Evolutionary conservation across 2,113 vertebrate genomes (phyloP), one percentile per base, ranked within the genome.

Genomic region (Laterallus jamaicensis): DNA sequence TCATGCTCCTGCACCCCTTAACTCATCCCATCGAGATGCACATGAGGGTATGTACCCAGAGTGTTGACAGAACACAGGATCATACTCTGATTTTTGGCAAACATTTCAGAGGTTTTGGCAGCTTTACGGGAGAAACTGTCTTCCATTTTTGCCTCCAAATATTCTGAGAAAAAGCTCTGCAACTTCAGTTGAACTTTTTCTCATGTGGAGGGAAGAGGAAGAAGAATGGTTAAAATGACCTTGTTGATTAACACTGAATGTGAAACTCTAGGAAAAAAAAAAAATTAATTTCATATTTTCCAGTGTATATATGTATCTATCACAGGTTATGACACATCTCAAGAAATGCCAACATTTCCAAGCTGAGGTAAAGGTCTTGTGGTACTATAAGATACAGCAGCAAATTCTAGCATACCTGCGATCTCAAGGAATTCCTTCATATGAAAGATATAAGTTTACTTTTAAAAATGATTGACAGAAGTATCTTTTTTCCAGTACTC

Each of bases 1-100:
- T 1, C 8, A 11, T 37, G 18, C 11, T 2, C 0, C 26, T 37
- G 19, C 44, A 31, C 2, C 29, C 32, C 22, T 63, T 21, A 56
- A 20, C 12, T 37, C 54, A 82, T 25, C 5, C 20, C 6, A 19
- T 11, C 54, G 42, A 42, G 50, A 49, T 3, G 2, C 2, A 19
- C 12, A 9, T 32, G 16, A 39, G 3, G 3, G 2, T 15, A 60
- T 5, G 12, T 24, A 70, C 12, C 22, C 12, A 15, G 4, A 6
- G 15, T 21, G 31, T 28, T 76, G 22, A 39, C 22, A 79, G 39
- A 75, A 26, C 10, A 28, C 2, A 6, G 7, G 7, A 21, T 44
- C 12, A 10, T 50, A 31, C 50, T 83, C 24, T 35, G 11, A 37
- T 15, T 56, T 83, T 55, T 70, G 24, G 60, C 21, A 70, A 75